A percentile compares a stretch with the other conserved stretches of the same genome.
Conservation (phyloP, 2,113 vertebrate species). For the Mixornis gularis region DNA sequence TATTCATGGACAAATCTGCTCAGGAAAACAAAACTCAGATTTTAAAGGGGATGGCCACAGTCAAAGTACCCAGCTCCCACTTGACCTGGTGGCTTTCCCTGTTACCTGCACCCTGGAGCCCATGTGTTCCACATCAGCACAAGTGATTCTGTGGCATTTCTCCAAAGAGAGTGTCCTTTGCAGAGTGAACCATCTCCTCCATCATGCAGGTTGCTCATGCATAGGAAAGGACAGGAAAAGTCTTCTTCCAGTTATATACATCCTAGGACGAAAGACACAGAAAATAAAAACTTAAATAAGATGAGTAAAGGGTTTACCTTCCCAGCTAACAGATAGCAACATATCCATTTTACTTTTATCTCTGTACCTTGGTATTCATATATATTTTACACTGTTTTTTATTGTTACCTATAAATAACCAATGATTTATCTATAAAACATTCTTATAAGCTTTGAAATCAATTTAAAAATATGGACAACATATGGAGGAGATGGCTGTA, state of each 20-base stretch:
- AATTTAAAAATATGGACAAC: background rate
- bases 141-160: background rate
- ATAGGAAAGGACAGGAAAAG: background rate
- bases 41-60: background rate
- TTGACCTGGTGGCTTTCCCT: background rate
- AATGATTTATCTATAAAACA: background rate
- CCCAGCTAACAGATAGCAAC: background rate
- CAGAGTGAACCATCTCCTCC: background rate
- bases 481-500: background rate
- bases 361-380: background rate
- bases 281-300: background rate
- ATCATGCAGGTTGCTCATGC: background rate
- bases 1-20: background rate
- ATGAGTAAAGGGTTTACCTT: background rate
- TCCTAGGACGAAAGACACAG: rapidly evolving
- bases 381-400: background rate
- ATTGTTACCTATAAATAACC: background rate
- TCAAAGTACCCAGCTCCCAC: background rate
- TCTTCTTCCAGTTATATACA: background rate
- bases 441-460: background rate
- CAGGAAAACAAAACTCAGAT: background rate
- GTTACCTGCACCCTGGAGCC: background rate
- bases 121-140: rapidly evolving
- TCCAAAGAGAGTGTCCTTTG: background rate
- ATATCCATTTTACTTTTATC: background rate